Base-by-base conservation (phyloP, 2,797 vertebrate species). In the Sarcoramphus papa region DNA sequence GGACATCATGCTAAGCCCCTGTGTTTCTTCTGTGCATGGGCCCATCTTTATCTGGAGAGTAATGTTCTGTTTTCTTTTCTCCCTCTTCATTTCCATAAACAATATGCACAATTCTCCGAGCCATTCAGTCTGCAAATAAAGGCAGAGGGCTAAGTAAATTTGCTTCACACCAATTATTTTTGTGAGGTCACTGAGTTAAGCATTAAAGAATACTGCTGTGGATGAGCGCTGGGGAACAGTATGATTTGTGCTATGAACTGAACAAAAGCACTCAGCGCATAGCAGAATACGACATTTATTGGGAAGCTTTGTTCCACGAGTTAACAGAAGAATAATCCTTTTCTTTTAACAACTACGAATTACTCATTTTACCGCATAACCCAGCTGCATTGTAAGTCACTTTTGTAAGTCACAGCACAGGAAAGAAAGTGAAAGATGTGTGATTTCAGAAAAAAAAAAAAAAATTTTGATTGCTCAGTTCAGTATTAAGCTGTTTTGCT, bases 81-180 rank as follows among this genome's bases (percentile, higher is more conserved):
- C 76, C 75, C 78, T 82, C 94, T 87, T 89, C 91, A 93, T 95
- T 96, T 97, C 97, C 97, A 97, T 92, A 95, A 97, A 94, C 95
- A 97, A 93, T 87, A 86, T 72, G 91, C 95, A 85, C 93, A 45
- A 17, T 75, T 70, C 91, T 51, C 84, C 23, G 33, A 95, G 97
- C 90, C 84, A 84, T 95, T 93, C 81, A 74, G 75, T 77, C 96
- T 35, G 96, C 97, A 97, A 94, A 97, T 97, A 97, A 97, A 97
- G 93, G 96, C 93, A 8, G 81, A 94, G 85, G 91, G 88, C 97
- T 97, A 89, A 97, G 98, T 81, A 95, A 97, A 97, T 97, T 97
- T 97, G 96, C 97, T 95, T 92, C 94, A 80, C 94, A 91, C 90
- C 97, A 90, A 96, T 97, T 92, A 97, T 97, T 97, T 97, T 94